phyloP scores from a whole-genome alignment of 2,113 vertebrate genomes.

The Lophura nycthemera region DNA sequence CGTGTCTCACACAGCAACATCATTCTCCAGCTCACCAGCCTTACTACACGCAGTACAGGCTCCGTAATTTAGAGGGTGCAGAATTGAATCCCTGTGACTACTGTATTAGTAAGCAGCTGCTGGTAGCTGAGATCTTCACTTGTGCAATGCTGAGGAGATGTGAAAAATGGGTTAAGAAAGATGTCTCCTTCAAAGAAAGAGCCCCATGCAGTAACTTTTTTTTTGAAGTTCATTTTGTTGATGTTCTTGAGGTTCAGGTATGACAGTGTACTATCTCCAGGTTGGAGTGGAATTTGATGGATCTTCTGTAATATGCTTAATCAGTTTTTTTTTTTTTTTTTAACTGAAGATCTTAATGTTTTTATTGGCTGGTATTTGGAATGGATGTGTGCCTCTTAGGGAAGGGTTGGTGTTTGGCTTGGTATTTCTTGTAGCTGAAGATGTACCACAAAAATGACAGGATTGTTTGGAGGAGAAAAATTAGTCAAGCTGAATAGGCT shows the following conservation, averaged over 20 bases:
- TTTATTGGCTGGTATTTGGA: not conserved
- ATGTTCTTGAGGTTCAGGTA: not conserved
- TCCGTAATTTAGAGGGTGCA: not conserved
- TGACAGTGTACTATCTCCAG: rapidly evolving
- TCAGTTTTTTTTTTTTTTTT: not conserved
- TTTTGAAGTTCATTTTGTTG: not conserved
- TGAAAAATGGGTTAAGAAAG: not conserved
- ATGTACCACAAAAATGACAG: not conserved
- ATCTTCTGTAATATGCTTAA: not conserved
- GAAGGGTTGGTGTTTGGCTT: not conserved
- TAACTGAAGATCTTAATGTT: not conserved
- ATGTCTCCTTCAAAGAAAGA: not conserved
- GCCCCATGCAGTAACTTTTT: not conserved
- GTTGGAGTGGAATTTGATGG: not conserved
- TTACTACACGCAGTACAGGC: not conserved
- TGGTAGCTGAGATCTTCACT: not conserved
- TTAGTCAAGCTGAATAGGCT: not conserved
- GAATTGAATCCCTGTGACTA: not conserved
- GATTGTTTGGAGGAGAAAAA: not conserved
- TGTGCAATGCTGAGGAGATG: not conserved
- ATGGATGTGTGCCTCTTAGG: not conserved
- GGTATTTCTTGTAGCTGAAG: not conserved
- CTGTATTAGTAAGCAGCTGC: not conserved
- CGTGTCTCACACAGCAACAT: not conserved
- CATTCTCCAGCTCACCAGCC: not conserved